Evolutionary conservation across 2,797 vertebrate genomes (phyloP).

Genomic region (Amblyraja radiata): DNA sequence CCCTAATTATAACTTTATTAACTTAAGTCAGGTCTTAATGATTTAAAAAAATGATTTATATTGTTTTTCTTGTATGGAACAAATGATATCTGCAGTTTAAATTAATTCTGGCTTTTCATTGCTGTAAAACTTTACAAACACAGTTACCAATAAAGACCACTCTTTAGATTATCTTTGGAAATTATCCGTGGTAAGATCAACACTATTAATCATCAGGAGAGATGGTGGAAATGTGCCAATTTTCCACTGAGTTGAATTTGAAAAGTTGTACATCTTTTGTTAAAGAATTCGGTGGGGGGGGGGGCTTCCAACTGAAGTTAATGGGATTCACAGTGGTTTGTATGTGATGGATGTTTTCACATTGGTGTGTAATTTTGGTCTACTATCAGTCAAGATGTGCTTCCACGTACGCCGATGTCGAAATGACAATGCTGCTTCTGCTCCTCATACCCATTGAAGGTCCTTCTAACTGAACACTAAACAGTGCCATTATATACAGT

Average conservation of each 20-base stretch:
- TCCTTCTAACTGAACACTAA: not conserved
- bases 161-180: conserved; percentile 86
- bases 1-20: conserved; percentile 97
- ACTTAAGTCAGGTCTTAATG: conserved; percentile 93
- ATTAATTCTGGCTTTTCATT: conserved; percentile 99
- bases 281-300: not conserved
- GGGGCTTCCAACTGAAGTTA: not conserved
- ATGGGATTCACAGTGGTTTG: not conserved
- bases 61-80: conserved; percentile 95
- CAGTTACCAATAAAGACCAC: conserved; percentile 85
- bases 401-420: too few relatives aligned
- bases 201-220: conserved; percentile 74
- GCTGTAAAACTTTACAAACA: conserved; percentile 74
- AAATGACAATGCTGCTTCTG: not conserved
- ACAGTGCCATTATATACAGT: not conserved
- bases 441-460: not conserved
- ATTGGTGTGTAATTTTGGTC: not conserved
- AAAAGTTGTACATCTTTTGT: not conserved
- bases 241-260: not conserved
- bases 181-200: conserved; percentile 81
- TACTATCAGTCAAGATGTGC: too few relatives aligned
- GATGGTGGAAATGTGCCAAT: not conserved
- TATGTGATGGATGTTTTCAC: not conserved
- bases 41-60: conserved; percentile 95
- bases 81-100: conserved; percentile 99